Percentiles rank a stretch among this genome's conserved stretches.
Evolutionary conservation across 2,888 invertebrate genomes (phyloP).

Genomic region (Dynastes tityus): DNA sequence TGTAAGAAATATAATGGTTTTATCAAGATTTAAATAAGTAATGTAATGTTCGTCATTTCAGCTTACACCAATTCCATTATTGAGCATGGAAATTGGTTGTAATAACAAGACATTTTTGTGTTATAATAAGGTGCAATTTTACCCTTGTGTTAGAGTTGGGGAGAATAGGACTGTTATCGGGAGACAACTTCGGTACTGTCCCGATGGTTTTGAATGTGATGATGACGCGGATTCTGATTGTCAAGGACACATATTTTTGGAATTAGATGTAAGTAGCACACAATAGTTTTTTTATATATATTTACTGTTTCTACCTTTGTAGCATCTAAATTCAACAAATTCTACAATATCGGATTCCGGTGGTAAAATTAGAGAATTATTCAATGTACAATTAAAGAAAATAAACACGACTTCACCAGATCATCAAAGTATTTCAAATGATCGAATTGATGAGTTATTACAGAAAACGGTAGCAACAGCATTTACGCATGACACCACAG

Average conservation of each 20-base stretch:
- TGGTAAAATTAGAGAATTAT: no score
- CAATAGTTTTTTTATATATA: background rate
- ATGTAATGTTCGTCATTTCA: conserved; percentile 1
- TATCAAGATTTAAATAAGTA: background rate
- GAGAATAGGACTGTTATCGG: conserved; percentile 65
- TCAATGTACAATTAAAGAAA: no score
- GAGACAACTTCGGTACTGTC: conserved; percentile 58
- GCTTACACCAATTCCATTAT: conserved; percentile 18
- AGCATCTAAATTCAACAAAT: no score
- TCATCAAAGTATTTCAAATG: background rate
- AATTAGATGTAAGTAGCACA: background rate
- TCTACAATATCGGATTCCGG: no score
- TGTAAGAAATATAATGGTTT: background rate
- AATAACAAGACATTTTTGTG: conserved; percentile 72
- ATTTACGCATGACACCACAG: conserved; percentile 32
- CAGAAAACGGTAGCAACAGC: background rate
- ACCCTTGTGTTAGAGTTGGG: conserved; percentile 71
- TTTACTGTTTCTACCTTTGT: no score
- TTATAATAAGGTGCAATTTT: conserved; percentile 71
- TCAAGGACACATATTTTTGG: conserved; percentile 28
- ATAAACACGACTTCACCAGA: no score
- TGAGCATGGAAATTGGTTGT: conserved; percentile 64
- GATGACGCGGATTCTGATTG: conserved; percentile 53
- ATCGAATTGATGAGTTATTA: background rate
- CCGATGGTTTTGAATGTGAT: conserved; percentile 52